Evolutionary conservation across 2,113 vertebrate genomes (phyloP).

Genomic region (Indicator indicator): DNA sequence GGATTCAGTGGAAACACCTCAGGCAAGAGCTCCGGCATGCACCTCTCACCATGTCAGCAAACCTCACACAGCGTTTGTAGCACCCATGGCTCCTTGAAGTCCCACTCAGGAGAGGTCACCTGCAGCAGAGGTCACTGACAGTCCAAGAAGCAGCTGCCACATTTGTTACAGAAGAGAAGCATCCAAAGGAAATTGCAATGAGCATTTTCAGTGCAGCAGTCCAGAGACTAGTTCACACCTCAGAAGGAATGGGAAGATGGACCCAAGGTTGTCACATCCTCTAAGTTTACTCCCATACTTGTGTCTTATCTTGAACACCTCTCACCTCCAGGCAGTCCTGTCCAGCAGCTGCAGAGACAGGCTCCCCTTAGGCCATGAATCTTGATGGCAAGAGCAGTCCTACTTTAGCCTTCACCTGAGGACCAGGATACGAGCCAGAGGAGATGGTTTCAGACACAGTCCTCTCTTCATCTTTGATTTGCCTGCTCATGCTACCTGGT

Average conservation of each 20-base stretch:
- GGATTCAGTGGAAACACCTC: not conserved
- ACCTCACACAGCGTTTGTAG: not conserved
- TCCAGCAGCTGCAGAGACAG: not conserved
- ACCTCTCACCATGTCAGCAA: no score
- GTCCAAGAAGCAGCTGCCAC: not conserved
- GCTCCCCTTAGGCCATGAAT: not conserved
- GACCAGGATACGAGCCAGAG: not conserved
- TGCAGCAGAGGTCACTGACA: not conserved
- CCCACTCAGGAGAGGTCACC: not conserved
- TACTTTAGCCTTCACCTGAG: not conserved
- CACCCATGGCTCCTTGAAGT: not conserved
- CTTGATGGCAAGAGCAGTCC: not conserved
- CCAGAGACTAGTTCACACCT: not conserved
- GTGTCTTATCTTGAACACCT: not conserved
- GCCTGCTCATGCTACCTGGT: not conserved
- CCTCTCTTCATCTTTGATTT: not conserved
- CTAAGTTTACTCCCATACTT: not conserved
- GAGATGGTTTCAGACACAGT: not conserved
- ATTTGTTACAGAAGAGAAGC: not conserved
- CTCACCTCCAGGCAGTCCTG: not conserved
- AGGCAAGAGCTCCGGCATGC: rapidly evolving
- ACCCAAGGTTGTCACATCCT: not conserved
- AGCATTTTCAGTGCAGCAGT: not conserved
- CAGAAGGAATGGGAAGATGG: not conserved
- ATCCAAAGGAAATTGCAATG: not conserved